Evolutionary conservation across 2,113 vertebrate genomes (phyloP), one percentile per base, ranked within the genome.

Genomic region (Semnornis frantzii): DNA sequence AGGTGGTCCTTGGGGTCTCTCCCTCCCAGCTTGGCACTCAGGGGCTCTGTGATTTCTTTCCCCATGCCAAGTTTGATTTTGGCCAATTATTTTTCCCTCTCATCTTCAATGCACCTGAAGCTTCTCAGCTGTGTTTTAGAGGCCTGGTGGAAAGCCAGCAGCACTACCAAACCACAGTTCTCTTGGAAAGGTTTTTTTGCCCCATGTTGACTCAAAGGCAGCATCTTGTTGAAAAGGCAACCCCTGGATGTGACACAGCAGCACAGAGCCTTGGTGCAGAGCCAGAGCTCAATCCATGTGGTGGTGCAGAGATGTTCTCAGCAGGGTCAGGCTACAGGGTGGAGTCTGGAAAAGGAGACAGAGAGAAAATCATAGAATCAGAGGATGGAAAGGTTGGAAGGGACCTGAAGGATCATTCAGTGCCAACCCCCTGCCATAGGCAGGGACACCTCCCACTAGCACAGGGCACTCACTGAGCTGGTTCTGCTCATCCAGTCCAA

Each of bases 341-440:
- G 20, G 96, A 74, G 81, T 97, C 97, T 98, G 96, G 96, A 60
- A 97, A 97, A 69, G 11, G 44, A 97, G 23, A 94, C 39, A 42
- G 37, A 57, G 28, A 57, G 54, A 37, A 10, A 37, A 37, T 37
- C 37, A 37, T 37, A 37, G 37, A 37, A 37, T 37, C 37, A 37
- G 8, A 37, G 37, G 10, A 37, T 37, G 37, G 37, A 10, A 37
- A 37, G 37, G 37, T 37, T 37, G 37, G 37, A 37, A 37, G 37
- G 37, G 37, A 37, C 37, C 37, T 37, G 8, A 37, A 37, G 10
- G 37, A 37, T 37, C 37, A 37, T 37, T 10, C 10, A 37, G 37
- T 37, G 37, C 37, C 37, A 37, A 37, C 37, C 37, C 37, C 37
- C 37, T 37, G 37, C 37, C 37, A 37, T 37, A 37, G 37, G 37